A percentile compares a stretch with the other conserved stretches of the same genome.
Conservation (phyloP, 2,113 vertebrate species). For the Clarias gariepinus region DNA sequence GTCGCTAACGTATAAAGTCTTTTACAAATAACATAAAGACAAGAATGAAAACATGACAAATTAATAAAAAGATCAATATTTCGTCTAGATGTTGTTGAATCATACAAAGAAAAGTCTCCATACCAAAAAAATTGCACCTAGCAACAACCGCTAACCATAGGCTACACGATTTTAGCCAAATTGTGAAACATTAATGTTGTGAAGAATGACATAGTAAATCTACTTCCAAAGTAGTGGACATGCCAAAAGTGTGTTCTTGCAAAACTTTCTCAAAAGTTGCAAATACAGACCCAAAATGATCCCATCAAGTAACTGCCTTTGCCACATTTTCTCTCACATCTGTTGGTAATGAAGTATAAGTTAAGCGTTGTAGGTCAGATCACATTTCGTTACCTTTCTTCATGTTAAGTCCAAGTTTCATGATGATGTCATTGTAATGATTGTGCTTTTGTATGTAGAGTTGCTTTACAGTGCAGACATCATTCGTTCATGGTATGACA, state of each 20-base stretch:
- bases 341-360: slow-evolving; percentile 1
- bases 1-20: not conserved
- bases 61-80: not conserved
- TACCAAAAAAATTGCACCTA: not conserved
- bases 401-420: not conserved
- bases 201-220: not conserved
- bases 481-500: not conserved
- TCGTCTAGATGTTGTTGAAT: not conserved
- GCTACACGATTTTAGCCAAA: not conserved
- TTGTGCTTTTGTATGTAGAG: not conserved
- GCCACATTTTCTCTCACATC: not conserved
- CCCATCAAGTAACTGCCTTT: not conserved
- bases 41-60: not conserved
- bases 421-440: slow-evolving; percentile 12
- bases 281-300: not conserved
- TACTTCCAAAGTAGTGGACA: no score
- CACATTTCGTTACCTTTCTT: not conserved
- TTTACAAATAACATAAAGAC: not conserved
- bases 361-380: not conserved
- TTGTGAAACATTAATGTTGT: not conserved
- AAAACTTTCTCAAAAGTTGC: not conserved
- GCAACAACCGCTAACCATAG: not conserved
- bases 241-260: not conserved
- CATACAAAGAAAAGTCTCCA: not conserved
- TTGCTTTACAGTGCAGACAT: not conserved